Base-by-base conservation (phyloP, 2,888 invertebrate genomes). In the Diarsia rubi region DNA sequence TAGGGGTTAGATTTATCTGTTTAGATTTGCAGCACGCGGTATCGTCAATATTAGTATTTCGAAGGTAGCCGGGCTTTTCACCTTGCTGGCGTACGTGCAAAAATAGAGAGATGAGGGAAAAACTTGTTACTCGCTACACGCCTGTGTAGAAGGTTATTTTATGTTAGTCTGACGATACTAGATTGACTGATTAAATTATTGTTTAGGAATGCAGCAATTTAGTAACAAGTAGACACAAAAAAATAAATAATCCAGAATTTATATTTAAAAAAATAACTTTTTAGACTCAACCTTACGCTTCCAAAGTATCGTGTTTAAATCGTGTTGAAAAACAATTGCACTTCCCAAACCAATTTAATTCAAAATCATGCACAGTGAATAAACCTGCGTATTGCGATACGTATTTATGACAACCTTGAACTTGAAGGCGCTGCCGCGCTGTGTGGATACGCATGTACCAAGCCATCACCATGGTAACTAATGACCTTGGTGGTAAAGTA, bases 11-110 rank as follows among this genome's bases (percentile, higher is more conserved):
- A 21, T 21, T 52, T 42, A 73, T 42, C 52, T 60, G 75, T 81
- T 84, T 67, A 81, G 75, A 81, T 81, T 81, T 74, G 52, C 66
- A 67, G 75, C 81, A 84, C 81, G 81, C 65, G 49, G 16, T 79
- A 42, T 16, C 52, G 49, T 59, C 66, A 59, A 64, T 69, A 75
- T 66, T 70, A 54, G 69, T 66, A 83, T 54, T 80, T 66, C 47
- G 63, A 80, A 73, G 80, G 80, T 73, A 66, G 42, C 57, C 27
- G 11, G 82, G 54, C 21, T 47, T 74, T 72, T 80, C 66, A 80
- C 84, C 81, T 81, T 81, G 84, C 52, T 63, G n/a, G 62, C 37
- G 69, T 84, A 81, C 84, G 81, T 81, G 81, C 69, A 57, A 60
- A 83, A 74, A 73, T 74, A 73, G 44, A 84, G 49, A 60, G 62